phyloP scores from a whole-genome alignment of 2,113 vertebrate species.

The Pteropus alecto region DNA sequence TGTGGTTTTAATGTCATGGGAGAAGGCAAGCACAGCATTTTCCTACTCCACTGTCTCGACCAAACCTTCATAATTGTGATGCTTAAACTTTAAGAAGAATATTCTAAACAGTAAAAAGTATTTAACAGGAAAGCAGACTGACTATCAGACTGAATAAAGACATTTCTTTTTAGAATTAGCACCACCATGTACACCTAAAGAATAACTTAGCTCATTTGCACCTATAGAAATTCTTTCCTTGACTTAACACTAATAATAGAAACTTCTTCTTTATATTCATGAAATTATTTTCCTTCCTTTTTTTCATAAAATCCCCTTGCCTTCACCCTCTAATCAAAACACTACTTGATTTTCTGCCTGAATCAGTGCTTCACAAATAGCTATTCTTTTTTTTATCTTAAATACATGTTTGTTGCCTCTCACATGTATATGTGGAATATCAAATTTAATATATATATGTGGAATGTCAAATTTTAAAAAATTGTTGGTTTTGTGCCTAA shows the following conservation, averaged over 20 bases:
- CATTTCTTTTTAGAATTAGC: background rate
- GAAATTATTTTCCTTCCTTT: background rate
- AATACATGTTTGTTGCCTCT: background rate
- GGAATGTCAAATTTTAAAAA: background rate
- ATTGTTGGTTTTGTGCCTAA: background rate
- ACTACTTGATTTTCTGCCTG: background rate
- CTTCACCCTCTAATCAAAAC: background rate
- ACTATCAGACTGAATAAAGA: background rate
- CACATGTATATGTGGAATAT: background rate
- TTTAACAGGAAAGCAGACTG: background rate
- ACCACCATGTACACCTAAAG: background rate
- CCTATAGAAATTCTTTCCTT: background rate
- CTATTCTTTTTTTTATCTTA: background rate
- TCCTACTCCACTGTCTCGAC: no score
- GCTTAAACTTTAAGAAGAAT: background rate
- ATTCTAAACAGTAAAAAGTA: background rate
- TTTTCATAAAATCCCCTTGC: background rate
- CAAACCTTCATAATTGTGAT: background rate
- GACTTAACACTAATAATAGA: background rate
- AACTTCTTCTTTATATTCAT: background rate
- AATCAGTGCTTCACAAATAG: background rate
- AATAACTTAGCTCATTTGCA: background rate
- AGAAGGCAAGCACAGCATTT: no score
- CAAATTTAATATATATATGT: background rate
- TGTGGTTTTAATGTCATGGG: no score